These are phyloP conservation scores for Cassiopea xamachana DNA, from an alignment of 30 jellyfish, hydroid and myxozoan species.

Conservation along the genomic window DNA sequence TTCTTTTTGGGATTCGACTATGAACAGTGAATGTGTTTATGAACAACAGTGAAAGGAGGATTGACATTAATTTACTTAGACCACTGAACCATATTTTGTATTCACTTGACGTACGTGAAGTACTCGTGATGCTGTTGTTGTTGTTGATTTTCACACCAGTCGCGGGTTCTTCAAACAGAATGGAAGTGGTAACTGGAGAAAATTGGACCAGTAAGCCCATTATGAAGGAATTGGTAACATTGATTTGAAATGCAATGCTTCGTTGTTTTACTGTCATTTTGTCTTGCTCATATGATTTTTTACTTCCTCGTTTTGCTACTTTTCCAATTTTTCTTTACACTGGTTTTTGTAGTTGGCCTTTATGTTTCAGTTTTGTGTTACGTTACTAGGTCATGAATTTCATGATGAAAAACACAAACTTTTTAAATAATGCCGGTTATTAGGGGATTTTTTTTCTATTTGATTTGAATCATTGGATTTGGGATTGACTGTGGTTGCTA, in stretches of 20 bases:
- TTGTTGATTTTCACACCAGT: not conserved
- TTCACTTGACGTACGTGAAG: not conserved
- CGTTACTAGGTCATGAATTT: no score
- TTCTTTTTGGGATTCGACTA: no score
- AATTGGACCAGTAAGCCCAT: not conserved
- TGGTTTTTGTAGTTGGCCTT: no score
- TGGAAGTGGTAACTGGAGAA: not conserved
- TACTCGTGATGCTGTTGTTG: constrained; percentile 8
- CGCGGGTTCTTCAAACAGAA: constrained; percentile 59
- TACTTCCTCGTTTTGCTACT: not conserved
- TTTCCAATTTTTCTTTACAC: not conserved
- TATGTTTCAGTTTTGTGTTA: no score
- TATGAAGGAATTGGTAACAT: not conserved
- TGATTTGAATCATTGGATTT: no score
- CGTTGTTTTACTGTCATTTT: no score
- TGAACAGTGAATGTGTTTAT: no score
- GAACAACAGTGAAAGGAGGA: no score
- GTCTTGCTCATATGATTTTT: not conserved
- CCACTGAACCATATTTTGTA: not conserved
- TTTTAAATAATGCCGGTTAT: no score
- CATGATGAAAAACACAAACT: no score
- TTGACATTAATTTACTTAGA: not conserved
- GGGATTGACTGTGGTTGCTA: no score
- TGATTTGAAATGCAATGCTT: not conserved
- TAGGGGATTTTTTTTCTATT: no score